Evolutionary conservation across 2,113 vertebrate genomes (phyloP), one percentile per base, ranked within the genome.

Genomic region (Myotis lucifugus): DNA sequence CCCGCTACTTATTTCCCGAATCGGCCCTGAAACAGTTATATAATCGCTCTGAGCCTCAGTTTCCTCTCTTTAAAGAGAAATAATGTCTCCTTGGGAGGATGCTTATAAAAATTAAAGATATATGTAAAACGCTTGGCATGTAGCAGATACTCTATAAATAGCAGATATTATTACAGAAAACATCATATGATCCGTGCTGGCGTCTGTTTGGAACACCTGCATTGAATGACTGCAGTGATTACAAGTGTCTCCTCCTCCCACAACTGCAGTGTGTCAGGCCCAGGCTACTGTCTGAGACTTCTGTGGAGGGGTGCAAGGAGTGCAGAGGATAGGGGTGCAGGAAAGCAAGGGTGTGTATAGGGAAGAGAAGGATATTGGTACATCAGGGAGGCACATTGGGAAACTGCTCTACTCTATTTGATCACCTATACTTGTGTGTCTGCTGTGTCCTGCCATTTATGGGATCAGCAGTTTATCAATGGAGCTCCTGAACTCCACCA

Each of bases 181-280:
- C 0, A 1, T 81, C 85, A 56, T 34, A 1, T 2, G 48, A 54
- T 72, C 46, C 52, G 83, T 52, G 76, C 88, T 50, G 48, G 94
- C 21, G 6, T 86, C 61, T 88, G 67, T 77, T 94, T 74, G 73
- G 37, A 67, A 12, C 8, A 42, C 67, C 1, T 3, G 3, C 29
- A 76, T 42, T 42, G 89, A 96, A 56, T 0, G 85, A 89, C 3
- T 91, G 1, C 94, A 91, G 69, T n/a, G 85, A 95, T 92, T 85
- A 88, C 37, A 72, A 92, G 85, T 91, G 91, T 84, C 66, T 54
- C 92, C 61, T 83, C 73, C 56, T 95, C 84, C 23, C 93, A 56
- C 96, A 98, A 96, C 96, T 96, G 96, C 90, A 94, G 54, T 0
- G 2, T 83, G 73, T 93, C 84, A 92, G 46, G 85, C 85, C 72